Conservation (phyloP, 2,888 invertebrate genomes). For the Spodoptera exigua region DNA sequence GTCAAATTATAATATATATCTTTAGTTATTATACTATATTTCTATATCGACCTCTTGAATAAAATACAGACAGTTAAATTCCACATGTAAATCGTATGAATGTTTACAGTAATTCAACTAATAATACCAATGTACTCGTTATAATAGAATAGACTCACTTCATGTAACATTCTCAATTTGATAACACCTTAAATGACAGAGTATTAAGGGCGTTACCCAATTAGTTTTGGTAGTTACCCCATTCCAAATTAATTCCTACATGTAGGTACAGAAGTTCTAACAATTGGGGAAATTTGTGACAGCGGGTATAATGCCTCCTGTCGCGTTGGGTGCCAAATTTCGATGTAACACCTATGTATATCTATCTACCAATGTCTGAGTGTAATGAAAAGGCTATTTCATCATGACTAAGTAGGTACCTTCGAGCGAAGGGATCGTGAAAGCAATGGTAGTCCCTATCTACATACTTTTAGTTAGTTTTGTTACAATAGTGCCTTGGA, state of each 20-base stretch:
- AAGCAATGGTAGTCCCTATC: too few relatives aligned
- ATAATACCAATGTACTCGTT: too few relatives aligned
- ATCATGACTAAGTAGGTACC: neutral
- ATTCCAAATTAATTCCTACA: slow-evolving; percentile 39
- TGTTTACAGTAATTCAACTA: too few relatives aligned
- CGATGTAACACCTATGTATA: slow-evolving; percentile 16
- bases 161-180: slow-evolving; percentile 1
- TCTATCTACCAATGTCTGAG: neutral
- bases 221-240: slow-evolving; percentile 38
- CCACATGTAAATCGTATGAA: too few relatives aligned
- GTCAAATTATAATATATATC: too few relatives aligned
- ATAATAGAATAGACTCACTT: neutral
- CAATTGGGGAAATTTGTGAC: slow-evolving; percentile 39
- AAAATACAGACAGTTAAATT: too few relatives aligned
- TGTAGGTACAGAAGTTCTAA: slow-evolving; percentile 38
- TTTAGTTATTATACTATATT: too few relatives aligned
- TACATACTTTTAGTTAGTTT: too few relatives aligned
- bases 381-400: slow-evolving; percentile 3
- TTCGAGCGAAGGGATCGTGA: neutral
- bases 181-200: slow-evolving; percentile 8
- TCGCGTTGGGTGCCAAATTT: slow-evolving; percentile 33
- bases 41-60: too few relatives aligned
- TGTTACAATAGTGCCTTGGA: too few relatives aligned
- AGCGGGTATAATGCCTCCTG: slow-evolving; percentile 36
- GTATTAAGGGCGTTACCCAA: slow-evolving; percentile 24